Conservation (phyloP, 2,113 vertebrate genomes). For the Caranx ignobilis region DNA sequence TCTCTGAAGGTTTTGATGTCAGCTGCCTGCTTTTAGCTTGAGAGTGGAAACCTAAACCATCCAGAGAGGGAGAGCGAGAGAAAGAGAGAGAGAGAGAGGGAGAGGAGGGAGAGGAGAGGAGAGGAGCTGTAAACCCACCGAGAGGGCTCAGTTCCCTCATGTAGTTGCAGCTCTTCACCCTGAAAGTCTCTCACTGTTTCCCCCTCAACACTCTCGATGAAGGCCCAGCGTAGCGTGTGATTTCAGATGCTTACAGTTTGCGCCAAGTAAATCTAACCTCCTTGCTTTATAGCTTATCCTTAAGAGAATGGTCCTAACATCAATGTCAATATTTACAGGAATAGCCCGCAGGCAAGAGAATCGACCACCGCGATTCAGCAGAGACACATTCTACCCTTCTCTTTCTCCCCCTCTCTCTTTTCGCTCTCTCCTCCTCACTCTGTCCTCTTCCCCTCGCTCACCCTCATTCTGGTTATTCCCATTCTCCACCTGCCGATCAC, state of each 20-base stretch:
- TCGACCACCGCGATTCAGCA: constrained; percentile 77
- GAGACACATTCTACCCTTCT: constrained; percentile 73
- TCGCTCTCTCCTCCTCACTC: constrained; percentile 35
- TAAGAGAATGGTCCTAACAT: constrained; percentile 82
- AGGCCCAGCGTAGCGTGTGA: constrained; percentile 54
- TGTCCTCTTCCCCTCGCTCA: constrained; percentile 39
- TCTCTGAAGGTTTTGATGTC: constrained; percentile 80
- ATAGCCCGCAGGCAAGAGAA: constrained; percentile 78
- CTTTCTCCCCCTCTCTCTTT: constrained; percentile 14
- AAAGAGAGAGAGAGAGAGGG: constrained; percentile 4
- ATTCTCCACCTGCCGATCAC: constrained; percentile 53
- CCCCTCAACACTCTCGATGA: constrained; percentile 38
- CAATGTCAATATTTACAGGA: constrained; percentile 83
- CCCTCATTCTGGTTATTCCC: constrained; percentile 64
- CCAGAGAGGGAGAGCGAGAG: constrained; percentile 46
- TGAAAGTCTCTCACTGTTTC: constrained; percentile 62
- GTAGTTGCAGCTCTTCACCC: constrained; percentile 64
- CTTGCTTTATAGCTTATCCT: constrained; percentile 78
- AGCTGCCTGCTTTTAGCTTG: constrained; percentile 74
- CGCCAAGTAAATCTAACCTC: constrained; percentile 67
- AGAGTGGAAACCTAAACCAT: constrained; percentile 78
- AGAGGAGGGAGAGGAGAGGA: constrained; percentile 49
- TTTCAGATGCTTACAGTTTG: constrained; percentile 69
- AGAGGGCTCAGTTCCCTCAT: constrained; percentile 63
- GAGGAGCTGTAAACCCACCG: constrained; percentile 56